Evolutionary conservation across 2,888 invertebrate species (phyloP).

Genomic region (Drosophila macrospina): DNA sequence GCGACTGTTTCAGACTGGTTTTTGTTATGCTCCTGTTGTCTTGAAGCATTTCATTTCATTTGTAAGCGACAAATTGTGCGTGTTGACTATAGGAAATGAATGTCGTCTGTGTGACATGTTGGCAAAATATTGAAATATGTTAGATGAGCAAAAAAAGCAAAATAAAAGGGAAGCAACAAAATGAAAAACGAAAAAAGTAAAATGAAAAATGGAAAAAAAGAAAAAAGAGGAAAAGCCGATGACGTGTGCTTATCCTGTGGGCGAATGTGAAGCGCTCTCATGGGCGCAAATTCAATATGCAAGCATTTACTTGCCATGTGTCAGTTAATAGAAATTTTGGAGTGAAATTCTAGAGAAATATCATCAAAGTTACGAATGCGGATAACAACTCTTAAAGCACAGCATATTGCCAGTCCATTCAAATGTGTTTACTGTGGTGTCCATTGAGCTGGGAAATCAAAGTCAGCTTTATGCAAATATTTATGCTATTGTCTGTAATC

Average conservation of each 20-base stretch:
- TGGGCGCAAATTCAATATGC: slow-evolving; percentile 23
- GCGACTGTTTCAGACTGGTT: neutral
- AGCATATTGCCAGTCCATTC: slow-evolving; percentile 20
- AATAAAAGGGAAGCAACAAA: no score
- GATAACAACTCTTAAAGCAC: neutral
- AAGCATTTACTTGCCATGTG: slow-evolving; percentile 28
- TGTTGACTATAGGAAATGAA: slow-evolving; percentile 79
- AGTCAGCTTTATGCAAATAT: slow-evolving; percentile 42
- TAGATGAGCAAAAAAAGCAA: slow-evolving; percentile 17
- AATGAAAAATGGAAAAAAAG: slow-evolving; percentile 7
- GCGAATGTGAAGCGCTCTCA: slow-evolving; percentile 38
- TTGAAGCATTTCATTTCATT: slow-evolving; percentile 67
- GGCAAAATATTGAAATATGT: slow-evolving; percentile 75
- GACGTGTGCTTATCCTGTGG: slow-evolving; percentile 50
- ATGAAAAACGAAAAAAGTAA: slow-evolving; percentile 2
- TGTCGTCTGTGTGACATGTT: slow-evolving; percentile 72
- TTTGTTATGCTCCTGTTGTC: slow-evolving; percentile 39
- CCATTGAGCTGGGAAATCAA: slow-evolving; percentile 18
- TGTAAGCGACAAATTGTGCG: slow-evolving; percentile 78
- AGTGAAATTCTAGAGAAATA: slow-evolving; percentile 3
- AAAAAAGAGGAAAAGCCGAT: slow-evolving; percentile 25
- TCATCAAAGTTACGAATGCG: neutral
- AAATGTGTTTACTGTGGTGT: slow-evolving; percentile 19
- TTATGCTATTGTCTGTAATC: slow-evolving; percentile 35
- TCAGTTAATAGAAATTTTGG: slow-evolving; percentile 14